Evolutionary conservation across 2,888 invertebrate species (phyloP).

Genomic region (Monopis laevigella): DNA sequence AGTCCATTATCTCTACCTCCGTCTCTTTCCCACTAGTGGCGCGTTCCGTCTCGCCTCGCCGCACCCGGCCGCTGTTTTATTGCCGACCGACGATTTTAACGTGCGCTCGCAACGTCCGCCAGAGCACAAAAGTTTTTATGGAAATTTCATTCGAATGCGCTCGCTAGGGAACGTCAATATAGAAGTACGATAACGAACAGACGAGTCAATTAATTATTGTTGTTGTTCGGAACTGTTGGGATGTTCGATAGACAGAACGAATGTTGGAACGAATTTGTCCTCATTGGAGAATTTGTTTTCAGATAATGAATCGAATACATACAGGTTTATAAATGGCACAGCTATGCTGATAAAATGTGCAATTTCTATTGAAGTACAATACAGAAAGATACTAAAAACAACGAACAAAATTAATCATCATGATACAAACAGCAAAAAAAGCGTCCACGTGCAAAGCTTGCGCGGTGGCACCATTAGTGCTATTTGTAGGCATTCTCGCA

Average conservation of each 20-base stretch:
- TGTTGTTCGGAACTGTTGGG: conserved; percentile 51
- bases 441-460: too few relatives aligned
- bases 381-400: too few relatives aligned
- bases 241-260: conserved; percentile 26
- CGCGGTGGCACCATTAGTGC: too few relatives aligned
- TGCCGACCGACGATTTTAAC: conserved; percentile 68
- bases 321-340: too few relatives aligned
- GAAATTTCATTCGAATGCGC: conserved; percentile 67
- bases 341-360: too few relatives aligned
- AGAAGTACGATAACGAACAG: conserved; percentile 67
- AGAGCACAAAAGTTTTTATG: conserved; percentile 68
- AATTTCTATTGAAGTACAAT: too few relatives aligned
- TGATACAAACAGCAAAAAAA: too few relatives aligned
- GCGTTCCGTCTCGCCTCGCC: conserved; percentile 61
- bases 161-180: conserved; percentile 62
- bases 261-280: not conserved
- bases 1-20: conserved; percentile 60
- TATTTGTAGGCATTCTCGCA: too few relatives aligned
- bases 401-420: too few relatives aligned
- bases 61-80: conserved; percentile 66
- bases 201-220: conserved; percentile 68
- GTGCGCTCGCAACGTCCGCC: conserved; percentile 67
- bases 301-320: too few relatives aligned
- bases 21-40: conserved; percentile 34
- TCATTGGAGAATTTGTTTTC: not conserved